phyloP scores from a whole-genome alignment of 37 sponge, comb jelly and placozoan species.

The Hormiphora californensis region DNA sequence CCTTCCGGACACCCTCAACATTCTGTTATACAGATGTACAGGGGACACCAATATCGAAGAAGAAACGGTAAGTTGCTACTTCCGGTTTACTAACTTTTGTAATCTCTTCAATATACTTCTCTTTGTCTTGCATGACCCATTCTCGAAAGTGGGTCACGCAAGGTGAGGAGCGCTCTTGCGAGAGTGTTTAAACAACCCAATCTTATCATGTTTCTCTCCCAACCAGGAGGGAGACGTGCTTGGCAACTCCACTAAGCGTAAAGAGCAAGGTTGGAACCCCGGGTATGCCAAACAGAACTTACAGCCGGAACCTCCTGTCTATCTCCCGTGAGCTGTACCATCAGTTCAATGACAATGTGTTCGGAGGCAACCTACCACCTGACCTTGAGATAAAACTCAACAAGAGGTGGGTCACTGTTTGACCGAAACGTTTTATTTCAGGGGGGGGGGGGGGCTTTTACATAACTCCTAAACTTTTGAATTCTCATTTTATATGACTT shows the following conservation, averaged over 20 bases:
- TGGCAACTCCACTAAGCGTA: conserved; percentile 19
- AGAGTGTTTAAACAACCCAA: too few relatives aligned
- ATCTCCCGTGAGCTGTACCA: neutral
- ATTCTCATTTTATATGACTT: neutral
- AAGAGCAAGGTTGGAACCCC: conserved; percentile 24
- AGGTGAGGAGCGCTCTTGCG: too few relatives aligned
- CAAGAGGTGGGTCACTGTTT: conserved; percentile 2
- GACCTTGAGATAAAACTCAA: conserved; percentile 43
- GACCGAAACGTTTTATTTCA: neutral
- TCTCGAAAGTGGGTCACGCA: too few relatives aligned
- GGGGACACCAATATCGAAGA: neutral
- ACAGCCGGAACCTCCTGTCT: conserved; percentile 6
- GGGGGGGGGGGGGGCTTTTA: neutral
- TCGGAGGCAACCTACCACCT: neutral
- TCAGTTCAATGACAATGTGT: conserved; percentile 42
- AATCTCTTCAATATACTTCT: too few relatives aligned
- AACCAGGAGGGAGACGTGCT: conserved; percentile 3
- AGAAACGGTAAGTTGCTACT: neutral
- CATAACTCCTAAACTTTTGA: too few relatives aligned
- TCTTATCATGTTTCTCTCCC: too few relatives aligned
- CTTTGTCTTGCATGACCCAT: too few relatives aligned
- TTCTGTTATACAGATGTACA: neutral
- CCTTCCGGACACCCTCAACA: neutral
- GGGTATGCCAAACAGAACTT: neutral
- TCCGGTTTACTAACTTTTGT: too few relatives aligned